Percentiles rank a stretch among this genome's conserved stretches.
Evolutionary conservation across 2,797 vertebrate species (phyloP).

Genomic region (Acanthurus leucopareius): DNA sequence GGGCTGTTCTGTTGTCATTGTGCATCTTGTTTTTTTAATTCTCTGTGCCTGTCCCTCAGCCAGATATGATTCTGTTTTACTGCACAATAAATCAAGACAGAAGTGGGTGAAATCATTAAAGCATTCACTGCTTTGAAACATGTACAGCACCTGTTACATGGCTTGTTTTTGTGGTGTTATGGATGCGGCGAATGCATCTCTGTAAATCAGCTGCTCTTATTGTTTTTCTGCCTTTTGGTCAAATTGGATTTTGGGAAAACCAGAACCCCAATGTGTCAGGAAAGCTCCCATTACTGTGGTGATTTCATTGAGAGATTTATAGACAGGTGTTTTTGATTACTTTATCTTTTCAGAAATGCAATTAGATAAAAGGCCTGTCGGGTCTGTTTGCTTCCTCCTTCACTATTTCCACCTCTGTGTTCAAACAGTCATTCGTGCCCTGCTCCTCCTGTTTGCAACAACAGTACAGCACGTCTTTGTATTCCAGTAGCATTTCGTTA

Average conservation of each 20-base stretch:
- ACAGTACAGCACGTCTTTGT: not conserved
- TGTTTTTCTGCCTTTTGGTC: conserved; percentile 62
- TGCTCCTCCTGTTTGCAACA: conserved; percentile 6
- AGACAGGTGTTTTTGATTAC: conserved; percentile 78
- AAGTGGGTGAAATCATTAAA: conserved; percentile 54
- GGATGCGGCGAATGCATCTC: conserved; percentile 70
- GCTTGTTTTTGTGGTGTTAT: conserved; percentile 60
- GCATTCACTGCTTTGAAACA: conserved; percentile 52
- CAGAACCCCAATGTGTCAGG: conserved; percentile 81
- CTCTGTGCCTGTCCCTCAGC: not conserved
- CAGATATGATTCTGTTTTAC: conserved; percentile 22
- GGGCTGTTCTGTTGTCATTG: conserved; percentile 3
- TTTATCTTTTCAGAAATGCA: conserved; percentile 76
- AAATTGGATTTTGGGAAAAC: conserved; percentile 77
- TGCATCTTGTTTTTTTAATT: conserved; percentile 16
- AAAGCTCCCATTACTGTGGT: conserved; percentile 75
- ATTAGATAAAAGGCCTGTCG: conserved; percentile 77
- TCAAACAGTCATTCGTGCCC: conserved; percentile 7
- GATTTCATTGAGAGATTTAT: conserved; percentile 80
- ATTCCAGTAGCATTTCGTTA: not conserved
- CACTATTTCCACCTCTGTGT: conserved; percentile 27
- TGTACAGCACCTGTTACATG: conserved; percentile 46
- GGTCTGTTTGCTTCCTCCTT: conserved; percentile 36
- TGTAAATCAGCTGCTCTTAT: conserved; percentile 71
- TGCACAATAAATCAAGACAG: conserved; percentile 47